Conservation (phyloP, 92 coral and sea anemone species). For the Montipora capitata region DNA sequence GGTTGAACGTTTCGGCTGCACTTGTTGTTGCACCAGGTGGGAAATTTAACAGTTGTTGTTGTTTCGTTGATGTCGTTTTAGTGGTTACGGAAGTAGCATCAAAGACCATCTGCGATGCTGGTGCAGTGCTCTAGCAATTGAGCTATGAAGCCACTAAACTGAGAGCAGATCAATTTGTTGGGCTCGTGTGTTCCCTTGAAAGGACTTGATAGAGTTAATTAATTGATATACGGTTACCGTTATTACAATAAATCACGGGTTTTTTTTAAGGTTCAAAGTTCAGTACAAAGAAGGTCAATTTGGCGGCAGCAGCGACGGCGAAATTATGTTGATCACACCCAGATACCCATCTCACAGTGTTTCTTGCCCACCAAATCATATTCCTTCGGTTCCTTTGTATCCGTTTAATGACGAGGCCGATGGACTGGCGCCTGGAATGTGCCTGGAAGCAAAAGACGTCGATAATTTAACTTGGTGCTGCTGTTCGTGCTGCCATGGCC, state of each 20-base stretch:
- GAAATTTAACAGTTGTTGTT: too few species aligned
- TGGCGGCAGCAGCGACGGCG: neutral
- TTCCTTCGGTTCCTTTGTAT: neutral
- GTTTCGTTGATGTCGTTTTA: too few species aligned
- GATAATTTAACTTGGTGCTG: slow-evolving; percentile 62
- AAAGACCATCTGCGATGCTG: too few species aligned
- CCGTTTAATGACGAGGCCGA: neutral
- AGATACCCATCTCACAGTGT: neutral
- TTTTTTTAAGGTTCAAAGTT: slow-evolving; percentile 36
- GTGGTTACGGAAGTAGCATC: too few species aligned
- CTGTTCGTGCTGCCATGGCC: slow-evolving; percentile 64
- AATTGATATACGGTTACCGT: neutral
- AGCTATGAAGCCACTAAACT: too few species aligned
- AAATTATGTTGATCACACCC: slow-evolving; percentile 5
- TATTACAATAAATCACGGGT: neutral
- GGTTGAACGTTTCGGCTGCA: too few species aligned
- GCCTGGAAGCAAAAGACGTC: slow-evolving; percentile 13
- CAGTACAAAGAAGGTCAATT: neutral
- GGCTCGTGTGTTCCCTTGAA: too few species aligned
- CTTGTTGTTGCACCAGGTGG: too few species aligned
- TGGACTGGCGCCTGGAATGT: neutral
- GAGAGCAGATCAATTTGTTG: too few species aligned
- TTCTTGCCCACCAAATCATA: neutral
- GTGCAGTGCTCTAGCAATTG: too few species aligned
- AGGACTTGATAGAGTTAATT: neutral